Percentiles rank a stretch among this genome's conserved stretches.
phyloP scores from a whole-genome alignment of 2,113 vertebrate genomes.

The Ictidomys tridecemlineatus region DNA sequence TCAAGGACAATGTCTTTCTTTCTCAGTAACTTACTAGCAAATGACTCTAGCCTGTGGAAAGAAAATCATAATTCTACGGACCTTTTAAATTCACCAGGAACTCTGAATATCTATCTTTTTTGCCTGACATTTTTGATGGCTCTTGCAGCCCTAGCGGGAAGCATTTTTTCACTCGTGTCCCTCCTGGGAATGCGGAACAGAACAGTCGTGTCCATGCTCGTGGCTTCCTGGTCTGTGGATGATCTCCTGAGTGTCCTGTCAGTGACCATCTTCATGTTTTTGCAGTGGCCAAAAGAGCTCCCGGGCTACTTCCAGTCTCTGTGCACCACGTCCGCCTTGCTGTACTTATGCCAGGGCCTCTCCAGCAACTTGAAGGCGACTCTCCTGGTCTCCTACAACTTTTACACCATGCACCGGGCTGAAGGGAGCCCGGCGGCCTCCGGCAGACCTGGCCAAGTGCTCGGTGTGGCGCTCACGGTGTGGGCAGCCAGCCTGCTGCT shows the following conservation, averaged over 20 bases:
- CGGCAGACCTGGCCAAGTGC: slow-evolving; percentile 72
- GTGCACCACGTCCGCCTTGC: slow-evolving; percentile 93
- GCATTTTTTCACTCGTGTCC: slow-evolving; percentile 92
- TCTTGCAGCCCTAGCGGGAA: slow-evolving; percentile 89
- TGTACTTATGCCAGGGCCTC: slow-evolving; percentile 96
- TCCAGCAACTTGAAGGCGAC: slow-evolving; percentile 96
- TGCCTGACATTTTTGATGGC: slow-evolving; percentile 91
- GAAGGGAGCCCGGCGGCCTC: slow-evolving; percentile 82
- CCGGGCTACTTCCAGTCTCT: slow-evolving; percentile 84
- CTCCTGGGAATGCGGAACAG: slow-evolving; percentile 90
- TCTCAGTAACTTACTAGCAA: slow-evolving; percentile 85
- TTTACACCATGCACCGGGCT: slow-evolving; percentile 89
- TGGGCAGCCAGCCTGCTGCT: slow-evolving; percentile 93
- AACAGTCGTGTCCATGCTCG: slow-evolving; percentile 92
- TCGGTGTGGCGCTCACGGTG: slow-evolving; percentile 77
- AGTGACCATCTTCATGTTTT: slow-evolving; percentile 92
- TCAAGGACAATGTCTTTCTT: slow-evolving; percentile 84
- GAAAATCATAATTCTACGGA: slow-evolving; percentile 83
- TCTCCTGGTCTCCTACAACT: slow-evolving; percentile 94
- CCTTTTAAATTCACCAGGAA: slow-evolving; percentile 82
- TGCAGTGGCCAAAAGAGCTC: slow-evolving; percentile 89
- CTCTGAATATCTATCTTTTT: slow-evolving; percentile 90
- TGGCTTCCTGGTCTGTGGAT: slow-evolving; percentile 95
- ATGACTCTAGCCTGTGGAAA: slow-evolving; percentile 88
- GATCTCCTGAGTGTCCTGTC: slow-evolving; percentile 94